A percentile compares a stretch with the other conserved stretches of the same genome.
These are phyloP conservation scores for Neoascia interrupta DNA, from an alignment of 2,888 invertebrate genomes.

Conservation along the genomic window DNA sequence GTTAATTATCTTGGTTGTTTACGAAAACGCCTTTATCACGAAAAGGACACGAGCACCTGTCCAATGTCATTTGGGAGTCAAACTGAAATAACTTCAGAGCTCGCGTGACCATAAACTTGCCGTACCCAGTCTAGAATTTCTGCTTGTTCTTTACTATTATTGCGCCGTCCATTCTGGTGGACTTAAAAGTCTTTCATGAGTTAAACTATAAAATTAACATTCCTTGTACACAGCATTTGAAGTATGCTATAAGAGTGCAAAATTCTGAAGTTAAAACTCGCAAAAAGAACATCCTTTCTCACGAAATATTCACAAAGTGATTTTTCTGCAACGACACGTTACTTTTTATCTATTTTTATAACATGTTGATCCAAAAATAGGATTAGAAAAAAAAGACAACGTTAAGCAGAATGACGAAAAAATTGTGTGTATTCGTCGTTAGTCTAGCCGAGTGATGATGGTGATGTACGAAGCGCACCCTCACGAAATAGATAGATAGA, in stretches of 20 bases:
- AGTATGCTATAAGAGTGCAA: not conserved
- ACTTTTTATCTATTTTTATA: slow-evolving; percentile 45
- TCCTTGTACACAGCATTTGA: not conserved
- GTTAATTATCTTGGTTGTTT: no score
- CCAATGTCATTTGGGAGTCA: slow-evolving; percentile 62
- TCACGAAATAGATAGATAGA: slow-evolving; percentile 20
- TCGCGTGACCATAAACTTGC: slow-evolving; percentile 21
- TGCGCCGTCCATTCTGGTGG: not conserved
- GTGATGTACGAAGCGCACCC: slow-evolving; percentile 48
- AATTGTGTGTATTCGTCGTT: slow-evolving; percentile 24
- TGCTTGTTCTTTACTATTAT: not conserved
- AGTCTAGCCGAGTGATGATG: slow-evolving; percentile 28
- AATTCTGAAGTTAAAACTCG: slow-evolving; percentile 9
- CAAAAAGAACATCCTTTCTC: slow-evolving; percentile 3
- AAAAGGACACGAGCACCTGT: slow-evolving; percentile 17
- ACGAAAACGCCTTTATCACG: not conserved
- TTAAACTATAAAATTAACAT: no score
- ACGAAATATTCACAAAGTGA: slow-evolving; percentile 5
- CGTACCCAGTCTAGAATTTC: slow-evolving; percentile 6
- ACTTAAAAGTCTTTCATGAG: slow-evolving; percentile 1
- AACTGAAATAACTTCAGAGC: slow-evolving; percentile 38
- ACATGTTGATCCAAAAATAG: slow-evolving; percentile 42
- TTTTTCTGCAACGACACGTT: slow-evolving; percentile 28
- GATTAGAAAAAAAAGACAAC: slow-evolving; percentile 20
- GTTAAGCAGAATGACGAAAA: slow-evolving; percentile 24